Evolutionary conservation across 2,888 invertebrate genomes (phyloP).

Genomic region (Tenthredo livida): DNA sequence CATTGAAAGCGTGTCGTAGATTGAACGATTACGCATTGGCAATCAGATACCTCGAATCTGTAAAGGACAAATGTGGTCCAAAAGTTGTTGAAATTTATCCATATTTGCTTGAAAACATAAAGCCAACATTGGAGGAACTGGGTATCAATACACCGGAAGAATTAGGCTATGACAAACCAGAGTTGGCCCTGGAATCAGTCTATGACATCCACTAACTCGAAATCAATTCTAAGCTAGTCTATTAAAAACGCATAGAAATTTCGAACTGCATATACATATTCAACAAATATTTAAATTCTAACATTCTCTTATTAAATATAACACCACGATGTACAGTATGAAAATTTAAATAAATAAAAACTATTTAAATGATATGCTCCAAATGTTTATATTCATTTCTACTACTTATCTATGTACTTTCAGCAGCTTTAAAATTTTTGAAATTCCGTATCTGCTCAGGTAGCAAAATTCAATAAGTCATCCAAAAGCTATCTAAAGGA

Average conservation of each 20-base stretch:
- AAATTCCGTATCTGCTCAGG: not conserved
- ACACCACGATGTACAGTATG: constrained; percentile 52
- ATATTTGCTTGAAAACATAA: constrained; percentile 93
- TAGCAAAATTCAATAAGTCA: no score
- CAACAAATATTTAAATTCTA: constrained; percentile 22
- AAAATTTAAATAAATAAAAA: constrained; percentile 54
- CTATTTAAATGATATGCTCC: constrained; percentile 11
- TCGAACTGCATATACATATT: constrained; percentile 1
- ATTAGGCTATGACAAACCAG: constrained; percentile 98
- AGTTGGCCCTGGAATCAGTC: constrained; percentile 90
- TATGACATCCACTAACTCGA: constrained; percentile 82
- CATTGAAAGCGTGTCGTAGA: constrained; percentile 93
- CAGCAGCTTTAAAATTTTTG: not conserved
- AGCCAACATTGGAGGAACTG: constrained; percentile 94
- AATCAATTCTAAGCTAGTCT: constrained; percentile 39
- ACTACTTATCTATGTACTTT: not conserved
- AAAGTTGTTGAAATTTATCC: constrained; percentile 90
- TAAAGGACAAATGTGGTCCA: constrained; percentile 92
- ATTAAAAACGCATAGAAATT: constrained; percentile 31
- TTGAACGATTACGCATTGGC: constrained; percentile 97
- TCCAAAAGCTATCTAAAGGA: no score
- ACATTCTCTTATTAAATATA: constrained; percentile 7
- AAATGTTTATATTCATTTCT: not conserved
- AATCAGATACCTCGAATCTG: constrained; percentile 94
- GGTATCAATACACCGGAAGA: constrained; percentile 97